phyloP scores from a whole-genome alignment of 2,797 vertebrate genomes.

The Fundulus diaphanus region DNA sequence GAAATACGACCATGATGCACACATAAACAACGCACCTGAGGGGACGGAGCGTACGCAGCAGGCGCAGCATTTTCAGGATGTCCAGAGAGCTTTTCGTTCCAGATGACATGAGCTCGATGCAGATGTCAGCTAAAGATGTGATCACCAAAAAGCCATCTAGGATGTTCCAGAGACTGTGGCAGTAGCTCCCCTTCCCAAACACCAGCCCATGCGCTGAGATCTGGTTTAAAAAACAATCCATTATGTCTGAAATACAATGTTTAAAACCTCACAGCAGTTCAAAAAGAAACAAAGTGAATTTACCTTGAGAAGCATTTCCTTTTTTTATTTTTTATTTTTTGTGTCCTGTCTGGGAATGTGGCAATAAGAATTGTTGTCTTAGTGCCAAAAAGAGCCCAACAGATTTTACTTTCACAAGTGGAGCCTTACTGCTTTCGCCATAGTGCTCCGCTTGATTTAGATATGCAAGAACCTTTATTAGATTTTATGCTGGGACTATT shows the following conservation, averaged over 20 bases:
- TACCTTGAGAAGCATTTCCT: constrained; percentile 94
- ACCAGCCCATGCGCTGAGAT: constrained; percentile 88
- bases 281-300: constrained; percentile 1
- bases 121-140: constrained; percentile 86
- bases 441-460: too few species aligned
- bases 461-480: too few species aligned
- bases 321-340: too few species aligned
- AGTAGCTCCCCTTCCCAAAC: constrained; percentile 84
- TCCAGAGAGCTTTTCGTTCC: constrained; percentile 85
- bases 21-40: constrained; percentile 78
- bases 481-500: too few species aligned
- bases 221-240: constrained; percentile 68
- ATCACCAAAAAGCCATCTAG: constrained; percentile 88
- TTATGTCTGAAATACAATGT: neutral
- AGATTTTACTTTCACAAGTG: too few species aligned
- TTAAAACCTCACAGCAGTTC: neutral
- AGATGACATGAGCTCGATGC: constrained; percentile 82
- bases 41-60: constrained; percentile 87
- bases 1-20: neutral
- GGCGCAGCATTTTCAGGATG: constrained; percentile 85
- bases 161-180: constrained; percentile 89
- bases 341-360: too few species aligned
- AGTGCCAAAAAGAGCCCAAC: too few species aligned
- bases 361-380: too few species aligned
- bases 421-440: too few species aligned